Evolutionary conservation across 2,113 vertebrate species (phyloP).

Genomic region (Gymnocephalus cernua): DNA sequence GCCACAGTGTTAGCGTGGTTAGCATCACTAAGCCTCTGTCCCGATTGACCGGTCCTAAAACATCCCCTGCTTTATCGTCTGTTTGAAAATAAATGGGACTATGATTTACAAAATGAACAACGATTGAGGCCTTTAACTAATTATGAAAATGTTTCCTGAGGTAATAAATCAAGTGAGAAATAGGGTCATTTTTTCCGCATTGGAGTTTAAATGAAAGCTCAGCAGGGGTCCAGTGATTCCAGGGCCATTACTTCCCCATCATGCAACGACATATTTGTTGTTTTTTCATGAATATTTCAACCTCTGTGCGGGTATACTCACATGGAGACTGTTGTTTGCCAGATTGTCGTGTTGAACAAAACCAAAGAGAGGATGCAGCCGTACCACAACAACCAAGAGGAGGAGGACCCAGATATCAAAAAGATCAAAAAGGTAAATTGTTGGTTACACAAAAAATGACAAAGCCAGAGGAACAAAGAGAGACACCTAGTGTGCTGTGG

Average conservation of each 20-base stretch:
- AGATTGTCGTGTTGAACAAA: slow-evolving; percentile 94
- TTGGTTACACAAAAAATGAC: no score
- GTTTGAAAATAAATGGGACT: no score
- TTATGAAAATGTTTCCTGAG: no score
- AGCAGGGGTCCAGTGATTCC: slow-evolving; percentile 25
- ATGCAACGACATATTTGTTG: slow-evolving; percentile 21
- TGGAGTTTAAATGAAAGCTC: slow-evolving; percentile 13
- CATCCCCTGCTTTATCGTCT: no score
- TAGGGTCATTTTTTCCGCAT: no score
- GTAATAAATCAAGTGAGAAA: no score
- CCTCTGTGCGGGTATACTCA: background rate
- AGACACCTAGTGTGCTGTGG: background rate
- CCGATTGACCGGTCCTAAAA: no score
- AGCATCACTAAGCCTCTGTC: no score
- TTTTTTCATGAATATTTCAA: slow-evolving; percentile 41
- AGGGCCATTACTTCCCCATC: background rate
- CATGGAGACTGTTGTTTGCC: slow-evolving; percentile 35
- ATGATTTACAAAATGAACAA: no score
- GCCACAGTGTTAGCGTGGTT: no score
- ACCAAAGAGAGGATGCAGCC: slow-evolving; percentile 92
- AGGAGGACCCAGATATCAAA: slow-evolving; percentile 96
- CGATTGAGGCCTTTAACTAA: no score
- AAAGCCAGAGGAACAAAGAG: background rate
- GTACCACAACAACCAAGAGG: slow-evolving; percentile 90
- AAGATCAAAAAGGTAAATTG: slow-evolving; percentile 95